Conservation (phyloP, 2,797 vertebrate species). For the Rhincodon typus region DNA sequence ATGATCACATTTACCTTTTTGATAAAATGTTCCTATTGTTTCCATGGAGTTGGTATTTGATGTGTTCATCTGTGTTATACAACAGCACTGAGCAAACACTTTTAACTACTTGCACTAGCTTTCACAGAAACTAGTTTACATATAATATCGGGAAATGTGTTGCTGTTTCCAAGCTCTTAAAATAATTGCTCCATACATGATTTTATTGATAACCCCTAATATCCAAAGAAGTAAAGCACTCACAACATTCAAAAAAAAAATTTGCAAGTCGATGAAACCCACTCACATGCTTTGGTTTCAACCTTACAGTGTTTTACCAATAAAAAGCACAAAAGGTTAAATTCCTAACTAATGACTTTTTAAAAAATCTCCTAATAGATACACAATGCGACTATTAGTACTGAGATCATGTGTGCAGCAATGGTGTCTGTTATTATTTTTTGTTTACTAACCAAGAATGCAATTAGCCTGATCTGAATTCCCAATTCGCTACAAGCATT, state of each 20-base stretch:
- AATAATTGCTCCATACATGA: background rate
- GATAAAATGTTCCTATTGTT: background rate
- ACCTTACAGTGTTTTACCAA: background rate
- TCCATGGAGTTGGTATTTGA: background rate
- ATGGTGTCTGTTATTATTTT: background rate
- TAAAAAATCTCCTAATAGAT: background rate
- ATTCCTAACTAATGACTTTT: background rate
- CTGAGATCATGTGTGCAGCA: background rate
- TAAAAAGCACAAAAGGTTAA: background rate
- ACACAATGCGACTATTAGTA: background rate
- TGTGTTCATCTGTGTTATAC: background rate
- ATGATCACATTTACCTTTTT: background rate
- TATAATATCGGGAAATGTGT: background rate
- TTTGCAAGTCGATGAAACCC: background rate
- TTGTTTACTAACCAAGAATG: background rate
- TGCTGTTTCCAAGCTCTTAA: background rate
- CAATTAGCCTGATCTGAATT: background rate
- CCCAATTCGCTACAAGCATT: background rate
- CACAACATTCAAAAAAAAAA: background rate
- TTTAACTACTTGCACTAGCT: background rate
- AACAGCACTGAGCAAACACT: background rate
- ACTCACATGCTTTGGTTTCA: background rate
- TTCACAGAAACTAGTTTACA: background rate
- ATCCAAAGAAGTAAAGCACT: background rate
- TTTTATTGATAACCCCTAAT: background rate